These are phyloP conservation scores for Mythimna loreyi DNA, from an alignment of 2,888 invertebrate species.

Conservation along the genomic window DNA sequence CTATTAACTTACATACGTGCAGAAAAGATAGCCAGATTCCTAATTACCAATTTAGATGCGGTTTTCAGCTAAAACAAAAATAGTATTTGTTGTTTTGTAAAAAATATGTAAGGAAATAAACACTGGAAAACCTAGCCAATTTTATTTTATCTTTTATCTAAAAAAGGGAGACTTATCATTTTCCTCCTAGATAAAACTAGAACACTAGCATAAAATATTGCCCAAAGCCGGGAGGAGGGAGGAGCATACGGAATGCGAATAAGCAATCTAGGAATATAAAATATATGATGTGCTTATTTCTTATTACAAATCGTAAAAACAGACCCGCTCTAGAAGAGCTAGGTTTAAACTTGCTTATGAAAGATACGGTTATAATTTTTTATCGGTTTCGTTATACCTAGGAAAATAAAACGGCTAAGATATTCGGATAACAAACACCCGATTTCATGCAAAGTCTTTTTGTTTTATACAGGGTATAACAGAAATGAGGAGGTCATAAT, in stretches of 20 bases:
- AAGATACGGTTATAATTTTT: slow-evolving; percentile 32
- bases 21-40: too few relatives aligned
- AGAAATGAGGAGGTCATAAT: too few relatives aligned
- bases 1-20: too few relatives aligned
- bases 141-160: not conserved
- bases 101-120: too few relatives aligned
- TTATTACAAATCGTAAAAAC: slow-evolving; percentile 47
- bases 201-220: slow-evolving; percentile 43
- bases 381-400: slow-evolving; percentile 24
- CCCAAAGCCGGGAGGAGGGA: too few relatives aligned
- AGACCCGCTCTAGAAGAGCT: slow-evolving; percentile 24
- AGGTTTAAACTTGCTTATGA: slow-evolving; percentile 30
- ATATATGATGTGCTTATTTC: slow-evolving; percentile 51
- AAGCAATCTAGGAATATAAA: slow-evolving; percentile 49
- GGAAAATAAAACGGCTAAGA: not conserved
- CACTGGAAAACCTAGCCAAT: too few relatives aligned
- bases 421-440: not conserved
- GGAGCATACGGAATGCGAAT: slow-evolving; percentile 37
- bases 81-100: too few relatives aligned
- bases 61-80: too few relatives aligned
- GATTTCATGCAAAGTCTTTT: not conserved
- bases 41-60: too few relatives aligned
- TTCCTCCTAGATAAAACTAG: slow-evolving; percentile 27
- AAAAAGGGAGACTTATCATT: not conserved
- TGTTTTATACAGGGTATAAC: not conserved